phyloP scores from a whole-genome alignment of 2,888 invertebrate species.

The Apamea epomidion region DNA sequence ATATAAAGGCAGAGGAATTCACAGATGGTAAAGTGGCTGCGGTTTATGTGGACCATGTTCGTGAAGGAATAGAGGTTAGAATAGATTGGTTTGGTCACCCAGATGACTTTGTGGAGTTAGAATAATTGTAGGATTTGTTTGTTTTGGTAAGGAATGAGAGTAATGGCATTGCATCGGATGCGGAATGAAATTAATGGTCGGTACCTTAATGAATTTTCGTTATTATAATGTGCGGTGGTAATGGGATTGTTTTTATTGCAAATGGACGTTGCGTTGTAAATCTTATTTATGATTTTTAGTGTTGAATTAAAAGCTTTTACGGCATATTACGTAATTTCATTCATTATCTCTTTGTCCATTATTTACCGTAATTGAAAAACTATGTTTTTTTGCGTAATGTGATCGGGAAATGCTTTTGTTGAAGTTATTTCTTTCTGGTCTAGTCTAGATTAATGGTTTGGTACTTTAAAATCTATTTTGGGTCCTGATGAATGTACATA shows the following conservation, averaged over 20 bases:
- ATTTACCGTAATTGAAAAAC: constrained; percentile 60
- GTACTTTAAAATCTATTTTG: background rate
- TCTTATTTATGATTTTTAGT: constrained; percentile 68
- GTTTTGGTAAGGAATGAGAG: constrained; percentile 86
- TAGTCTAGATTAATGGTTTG: background rate
- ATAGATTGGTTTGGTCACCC: constrained; percentile 56
- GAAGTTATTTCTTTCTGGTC: constrained; percentile 2
- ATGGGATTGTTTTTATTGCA: constrained; percentile 80
- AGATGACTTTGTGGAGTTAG: constrained; percentile 74
- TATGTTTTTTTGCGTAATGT: constrained; percentile 40
- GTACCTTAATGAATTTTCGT: constrained; percentile 88
- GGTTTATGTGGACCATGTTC: constrained; percentile 66
- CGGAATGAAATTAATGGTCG: constrained; percentile 85
- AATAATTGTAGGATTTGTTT: constrained; percentile 90
- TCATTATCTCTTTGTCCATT: constrained; percentile 58
- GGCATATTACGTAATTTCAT: constrained; percentile 61
- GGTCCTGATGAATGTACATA: background rate
- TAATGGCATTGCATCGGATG: constrained; percentile 85
- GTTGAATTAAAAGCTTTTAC: constrained; percentile 69
- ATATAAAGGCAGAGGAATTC: constrained; percentile 76
- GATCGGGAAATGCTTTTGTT: constrained; percentile 19
- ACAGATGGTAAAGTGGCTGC: constrained; percentile 72
- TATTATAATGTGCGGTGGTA: constrained; percentile 83
- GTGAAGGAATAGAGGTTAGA: constrained; percentile 66
- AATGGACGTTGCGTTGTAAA: constrained; percentile 67